A percentile compares a stretch with the other conserved stretches of the same genome.
These are phyloP conservation scores for Psilanteris sp. DNA, from an alignment of 1,140 invertebrate genomes.

Conservation along the genomic window DNA sequence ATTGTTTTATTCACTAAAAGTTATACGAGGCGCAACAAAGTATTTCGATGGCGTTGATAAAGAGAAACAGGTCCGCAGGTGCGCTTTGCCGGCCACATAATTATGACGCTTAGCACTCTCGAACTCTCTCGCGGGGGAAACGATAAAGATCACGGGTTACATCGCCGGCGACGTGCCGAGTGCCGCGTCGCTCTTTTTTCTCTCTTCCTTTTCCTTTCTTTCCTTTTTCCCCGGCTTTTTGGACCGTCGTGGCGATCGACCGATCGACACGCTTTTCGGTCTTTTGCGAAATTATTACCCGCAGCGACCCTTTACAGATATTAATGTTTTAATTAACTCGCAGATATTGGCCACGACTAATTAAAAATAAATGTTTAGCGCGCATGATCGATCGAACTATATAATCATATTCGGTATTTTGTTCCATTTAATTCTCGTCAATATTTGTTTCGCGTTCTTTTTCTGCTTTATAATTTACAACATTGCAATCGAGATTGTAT, in stretches of 20 bases:
- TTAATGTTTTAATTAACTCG: slow-evolving; percentile 38
- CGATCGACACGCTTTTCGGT: slow-evolving; percentile 16
- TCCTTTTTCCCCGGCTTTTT: background rate
- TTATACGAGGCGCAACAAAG: slow-evolving; percentile 52
- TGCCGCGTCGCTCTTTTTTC: background rate
- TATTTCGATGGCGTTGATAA: slow-evolving; percentile 57
- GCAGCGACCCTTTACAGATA: slow-evolving; percentile 12
- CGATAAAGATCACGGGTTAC: slow-evolving; percentile 56
- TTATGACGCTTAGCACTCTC: slow-evolving; percentile 61
- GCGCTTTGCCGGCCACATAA: slow-evolving; percentile 52
- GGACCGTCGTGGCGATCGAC: too few relatives aligned
- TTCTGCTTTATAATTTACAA: too few relatives aligned
- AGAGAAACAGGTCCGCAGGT: slow-evolving; percentile 56
- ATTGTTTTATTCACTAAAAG: slow-evolving; percentile 59
- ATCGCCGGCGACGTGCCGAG: slow-evolving; percentile 31
- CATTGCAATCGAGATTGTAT: too few relatives aligned
- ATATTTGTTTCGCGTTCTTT: too few relatives aligned
- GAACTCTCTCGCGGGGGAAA: slow-evolving; percentile 51
- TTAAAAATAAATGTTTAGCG: slow-evolving; percentile 22
- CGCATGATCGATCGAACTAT: slow-evolving; percentile 14
- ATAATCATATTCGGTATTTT: too few relatives aligned
- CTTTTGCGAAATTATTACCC: slow-evolving; percentile 21
- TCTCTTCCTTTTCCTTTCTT: background rate
- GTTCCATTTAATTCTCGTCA: too few relatives aligned
- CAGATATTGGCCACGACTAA: slow-evolving; percentile 10